Base-by-base conservation (phyloP, 2,797 vertebrate species). In the Hybognathus amarus region DNA sequence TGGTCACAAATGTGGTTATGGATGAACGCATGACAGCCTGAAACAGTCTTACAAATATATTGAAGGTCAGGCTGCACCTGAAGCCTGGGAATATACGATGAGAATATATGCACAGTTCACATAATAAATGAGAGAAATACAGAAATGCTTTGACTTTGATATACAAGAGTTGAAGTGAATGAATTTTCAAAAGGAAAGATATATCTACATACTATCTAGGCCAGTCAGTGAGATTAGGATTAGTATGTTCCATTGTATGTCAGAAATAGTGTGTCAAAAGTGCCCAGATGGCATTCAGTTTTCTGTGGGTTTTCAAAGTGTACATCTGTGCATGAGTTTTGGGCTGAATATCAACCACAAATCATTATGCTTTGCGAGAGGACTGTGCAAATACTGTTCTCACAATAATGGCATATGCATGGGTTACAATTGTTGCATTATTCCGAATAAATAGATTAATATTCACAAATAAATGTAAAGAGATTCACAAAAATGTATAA, bases 1-100 rank as follows among this genome's bases (percentile, higher is more conserved):
- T 82, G 61, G 47, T 36, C 47, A 76, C 45, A 61, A 68, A 80
- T 13, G 12, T 66, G 70, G 81, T 30, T 77, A 30, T n/a, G 50
- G 63, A 75, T 59, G 36, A 77, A 54, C 0, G 17, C 42, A 66
- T n/a, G 38, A 56, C 45, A 61, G 40, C 73, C 56, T 77, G 68
- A 66, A 78, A 61, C n/a, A 61, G 8, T 61, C 38, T 33, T 75
- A 67, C 20, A 61, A 47, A 61, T 50, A 77, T 70, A 24, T 47
- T 33, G 38, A 42, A 67, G 42, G 47, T 75, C 38, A 67, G 56
- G 30, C 54, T 36, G 59, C 33, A 73, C 45, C 27, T 73, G 56
- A 81, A 36, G 8, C 15, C 4, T 47, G 17, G 42, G 42, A 20
- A 38, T 75, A 54, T 63, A 50, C 38, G 45, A 63, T 42, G 13